Evolutionary conservation across 2,888 invertebrate genomes (phyloP).

Genomic region (Caenorhabditis becei): DNA sequence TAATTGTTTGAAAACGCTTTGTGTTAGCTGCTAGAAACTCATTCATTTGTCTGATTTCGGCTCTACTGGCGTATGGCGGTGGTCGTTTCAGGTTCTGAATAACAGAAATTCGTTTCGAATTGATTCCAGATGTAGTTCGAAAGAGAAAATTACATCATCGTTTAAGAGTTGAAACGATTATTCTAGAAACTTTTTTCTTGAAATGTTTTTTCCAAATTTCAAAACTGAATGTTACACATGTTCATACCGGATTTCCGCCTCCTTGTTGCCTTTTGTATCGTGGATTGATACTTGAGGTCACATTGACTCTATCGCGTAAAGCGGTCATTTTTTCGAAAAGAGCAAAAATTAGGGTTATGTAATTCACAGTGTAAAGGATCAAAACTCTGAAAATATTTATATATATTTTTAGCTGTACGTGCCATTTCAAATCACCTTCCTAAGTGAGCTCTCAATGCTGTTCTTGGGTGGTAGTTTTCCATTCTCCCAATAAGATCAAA

Average conservation of each 20-base stretch:
- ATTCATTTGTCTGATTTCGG: conserved; percentile 70
- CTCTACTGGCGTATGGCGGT: conserved; percentile 69
- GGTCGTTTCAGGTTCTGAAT: conserved; percentile 67
- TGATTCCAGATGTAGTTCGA: too few species aligned
- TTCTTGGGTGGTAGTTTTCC: conserved; percentile 95
- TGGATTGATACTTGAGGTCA: conserved; percentile 4
- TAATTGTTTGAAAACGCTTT: conserved; percentile 55
- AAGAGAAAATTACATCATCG: too few species aligned
- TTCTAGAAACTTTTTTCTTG: too few species aligned
- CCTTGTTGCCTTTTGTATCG: conserved; percentile 66
- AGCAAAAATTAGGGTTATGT: conserved; percentile 93
- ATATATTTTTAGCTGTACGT: background rate
- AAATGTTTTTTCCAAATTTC: too few species aligned
- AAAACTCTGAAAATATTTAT: conserved; percentile 88
- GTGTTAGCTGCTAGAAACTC: conserved; percentile 66
- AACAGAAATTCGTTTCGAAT: background rate
- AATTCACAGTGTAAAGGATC: conserved; percentile 93
- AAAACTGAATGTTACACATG: too few species aligned
- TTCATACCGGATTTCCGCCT: conserved; percentile 66
- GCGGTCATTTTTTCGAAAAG: conserved; percentile 90
- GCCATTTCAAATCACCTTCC: conserved; percentile 87
- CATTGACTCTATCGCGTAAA: conserved; percentile 48
- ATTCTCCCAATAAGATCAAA: conserved; percentile 89
- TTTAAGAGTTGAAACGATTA: too few species aligned
- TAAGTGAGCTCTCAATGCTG: conserved; percentile 91